A percentile compares a stretch with the other conserved stretches of the same genome.
Evolutionary conservation across 2,797 vertebrate species (phyloP).

Genomic region (Poeciliopsis presidionis): DNA sequence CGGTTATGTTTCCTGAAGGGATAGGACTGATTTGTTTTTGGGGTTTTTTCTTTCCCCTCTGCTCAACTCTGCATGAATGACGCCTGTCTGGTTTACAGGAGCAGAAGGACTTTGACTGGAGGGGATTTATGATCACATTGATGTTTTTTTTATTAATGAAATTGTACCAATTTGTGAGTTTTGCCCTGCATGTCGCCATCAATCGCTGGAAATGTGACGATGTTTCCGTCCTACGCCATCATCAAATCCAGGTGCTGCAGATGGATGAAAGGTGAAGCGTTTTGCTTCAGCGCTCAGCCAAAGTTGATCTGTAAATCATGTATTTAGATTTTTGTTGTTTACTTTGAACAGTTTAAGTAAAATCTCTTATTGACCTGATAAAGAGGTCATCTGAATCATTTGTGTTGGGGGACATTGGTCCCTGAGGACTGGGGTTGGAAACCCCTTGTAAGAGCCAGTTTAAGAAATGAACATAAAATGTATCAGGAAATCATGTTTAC

Average conservation of each 20-base stretch:
- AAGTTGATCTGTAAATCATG: conserved; percentile 10
- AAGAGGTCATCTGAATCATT: neutral
- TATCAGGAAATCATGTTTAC: conserved; percentile 2
- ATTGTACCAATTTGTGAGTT: conserved; percentile 58
- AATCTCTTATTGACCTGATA: neutral
- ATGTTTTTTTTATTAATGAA: conserved; percentile 44
- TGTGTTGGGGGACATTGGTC: neutral
- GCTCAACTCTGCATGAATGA: neutral
- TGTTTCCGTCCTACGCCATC: conserved; percentile 6
- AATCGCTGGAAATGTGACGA: conserved; percentile 14
- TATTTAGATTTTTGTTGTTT: conserved; percentile 1
- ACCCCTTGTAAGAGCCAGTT: neutral
- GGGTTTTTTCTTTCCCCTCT: neutral
- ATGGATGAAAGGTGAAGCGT: neutral
- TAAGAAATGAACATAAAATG: neutral
- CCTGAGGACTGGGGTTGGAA: neutral
- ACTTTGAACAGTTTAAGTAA: conserved; percentile 1
- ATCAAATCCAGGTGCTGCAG: conserved; percentile 7
- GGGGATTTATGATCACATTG: conserved; percentile 44
- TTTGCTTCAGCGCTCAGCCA: neutral
- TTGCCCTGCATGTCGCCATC: conserved; percentile 46
- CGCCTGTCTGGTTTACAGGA: conserved; percentile 45
- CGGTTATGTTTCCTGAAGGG: conserved; percentile 31
- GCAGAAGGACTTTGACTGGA: conserved; percentile 30
- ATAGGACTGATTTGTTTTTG: no score